Base-by-base conservation (phyloP, 2,888 invertebrate species). In the Drosophila anomelani region DNA sequence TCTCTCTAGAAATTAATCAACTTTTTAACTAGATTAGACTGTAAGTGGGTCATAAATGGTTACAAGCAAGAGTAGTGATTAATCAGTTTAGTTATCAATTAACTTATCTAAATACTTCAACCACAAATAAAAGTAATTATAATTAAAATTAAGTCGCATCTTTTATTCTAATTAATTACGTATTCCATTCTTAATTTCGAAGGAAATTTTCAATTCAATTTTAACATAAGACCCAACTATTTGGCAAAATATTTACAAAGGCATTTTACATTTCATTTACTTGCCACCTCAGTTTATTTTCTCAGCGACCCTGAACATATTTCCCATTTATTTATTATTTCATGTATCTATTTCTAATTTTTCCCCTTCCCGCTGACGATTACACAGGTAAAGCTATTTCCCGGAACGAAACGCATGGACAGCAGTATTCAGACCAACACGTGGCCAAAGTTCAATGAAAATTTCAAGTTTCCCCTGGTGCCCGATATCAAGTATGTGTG, bases 391-490 rank as follows among this genome's bases (percentile, higher is more conserved):
- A 96, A 96, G 93, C 92, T 96, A 47, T 96, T 96, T 90, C 96
- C 96, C 0, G 95, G 95, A 12, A 95, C 95, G 82, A 95, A 95
- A 77, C 96, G 96, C 91, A 95, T 94, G 89, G 96, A 96, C 92
- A 96, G 96, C 26, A 94, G 95, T 61, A 93, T 95, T 80, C 95
- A 95, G 90, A 95, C 95, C 79, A 95, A 95, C 87, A 95, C 96
- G 1, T 96, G 96, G 96, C 96, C 96, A 0, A 95, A 95, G 62
- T 96, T 96, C 94, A 96, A 96, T 90, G 96, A 96, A 92, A 96
- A 95, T 77, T 96, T 96, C 88, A 94, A 94, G 81, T 96, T 96
- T 91, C 94, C 94, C 49, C 85, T 96, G 71, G 93, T 93, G 81
- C 94, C 92, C 4, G 90, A 91, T 51, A 90, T 90, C 38, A 92